phyloP scores from a whole-genome alignment of 2,797 vertebrate genomes.

The Microchirus variegatus region DNA sequence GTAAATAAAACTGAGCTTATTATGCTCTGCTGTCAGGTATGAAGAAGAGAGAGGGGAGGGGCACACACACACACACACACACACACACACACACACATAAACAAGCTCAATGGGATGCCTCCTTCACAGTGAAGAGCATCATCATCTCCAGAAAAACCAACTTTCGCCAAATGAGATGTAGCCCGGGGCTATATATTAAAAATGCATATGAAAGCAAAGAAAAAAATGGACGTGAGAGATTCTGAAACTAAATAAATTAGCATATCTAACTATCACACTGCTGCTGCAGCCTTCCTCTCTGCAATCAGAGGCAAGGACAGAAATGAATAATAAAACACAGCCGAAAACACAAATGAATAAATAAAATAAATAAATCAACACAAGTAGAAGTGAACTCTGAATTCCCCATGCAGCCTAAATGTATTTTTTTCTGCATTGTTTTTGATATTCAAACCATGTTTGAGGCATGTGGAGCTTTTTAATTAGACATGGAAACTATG shows the following conservation, averaged over 20 bases:
- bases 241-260: constrained; percentile 90
- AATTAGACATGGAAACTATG: constrained; percentile 50
- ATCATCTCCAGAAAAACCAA: constrained; percentile 90
- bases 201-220: constrained; percentile 99
- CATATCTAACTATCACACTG: constrained; percentile 87
- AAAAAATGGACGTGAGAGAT: constrained; percentile 90
- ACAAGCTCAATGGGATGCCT: constrained; percentile 83
- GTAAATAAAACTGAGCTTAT: constrained; percentile 89
- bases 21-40: constrained; percentile 75
- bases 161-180: constrained; percentile 94
- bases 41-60: constrained; percentile 36
- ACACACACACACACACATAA: constrained; percentile 33
- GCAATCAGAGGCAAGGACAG: constrained; percentile 63
- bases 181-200: constrained; percentile 94
- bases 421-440: constrained; percentile 48
- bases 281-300: constrained; percentile 68
- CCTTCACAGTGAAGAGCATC: constrained; percentile 89
- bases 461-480: constrained; percentile 38
- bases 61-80: constrained; percentile 34
- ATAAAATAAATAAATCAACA: constrained; percentile 59
- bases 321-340: constrained; percentile 79
- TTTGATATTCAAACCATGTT: constrained; percentile 49
- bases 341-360: constrained; percentile 65
- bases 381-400: constrained; percentile 35
- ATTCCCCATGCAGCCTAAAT: constrained; percentile 51